Conservation (phyloP, 2,113 vertebrate species). For the Odobenus rosmarus region DNA sequence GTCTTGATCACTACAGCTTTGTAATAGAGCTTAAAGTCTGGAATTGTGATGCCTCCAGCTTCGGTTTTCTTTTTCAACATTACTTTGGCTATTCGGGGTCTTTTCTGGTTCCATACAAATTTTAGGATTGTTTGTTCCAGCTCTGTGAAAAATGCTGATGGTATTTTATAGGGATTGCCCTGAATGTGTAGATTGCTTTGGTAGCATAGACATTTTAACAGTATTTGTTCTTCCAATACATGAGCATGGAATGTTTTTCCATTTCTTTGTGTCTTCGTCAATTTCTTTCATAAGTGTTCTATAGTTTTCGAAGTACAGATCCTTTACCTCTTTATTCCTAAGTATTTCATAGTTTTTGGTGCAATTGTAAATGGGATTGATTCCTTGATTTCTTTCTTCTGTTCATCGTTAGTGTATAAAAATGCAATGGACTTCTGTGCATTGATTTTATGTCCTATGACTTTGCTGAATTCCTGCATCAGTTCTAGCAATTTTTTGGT, state of each 20-base stretch:
- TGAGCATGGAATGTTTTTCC: not conserved
- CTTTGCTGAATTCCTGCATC: not conserved
- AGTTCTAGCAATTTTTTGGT: not conserved
- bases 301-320: not conserved
- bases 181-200: not conserved
- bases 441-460: not conserved
- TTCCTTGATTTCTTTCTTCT: not conserved
- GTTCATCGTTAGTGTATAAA: not conserved
- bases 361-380: not conserved
- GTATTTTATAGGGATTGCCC: not conserved
- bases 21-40: not conserved
- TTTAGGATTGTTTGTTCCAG: not conserved
- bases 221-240: not conserved
- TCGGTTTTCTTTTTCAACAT: not conserved
- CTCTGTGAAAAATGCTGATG: not conserved
- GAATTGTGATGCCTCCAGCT: not conserved
- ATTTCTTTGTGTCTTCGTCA: not conserved
- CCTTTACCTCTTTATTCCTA: not conserved
- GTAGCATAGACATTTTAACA: not conserved
- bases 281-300: not conserved
- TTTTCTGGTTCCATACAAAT: not conserved
- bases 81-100: not conserved
- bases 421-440: not conserved
- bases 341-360: not conserved
- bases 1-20: not conserved